Percentiles rank a stretch among this genome's conserved stretches.
Conservation (phyloP, 2,113 vertebrate species). For the Phocoena sinus region DNA sequence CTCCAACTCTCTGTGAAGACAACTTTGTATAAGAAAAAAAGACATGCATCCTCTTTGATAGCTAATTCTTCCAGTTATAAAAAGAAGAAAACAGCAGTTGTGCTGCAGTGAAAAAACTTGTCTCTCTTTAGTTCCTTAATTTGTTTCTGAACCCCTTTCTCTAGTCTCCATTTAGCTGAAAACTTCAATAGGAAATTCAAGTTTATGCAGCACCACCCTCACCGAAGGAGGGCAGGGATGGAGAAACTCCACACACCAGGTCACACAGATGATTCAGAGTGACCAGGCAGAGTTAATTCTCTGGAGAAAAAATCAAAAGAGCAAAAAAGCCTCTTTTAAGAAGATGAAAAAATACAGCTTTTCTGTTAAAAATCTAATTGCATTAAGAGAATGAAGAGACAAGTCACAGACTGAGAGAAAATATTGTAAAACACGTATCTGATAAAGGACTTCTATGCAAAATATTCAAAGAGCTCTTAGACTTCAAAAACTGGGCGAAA, state of each 20-base stretch:
- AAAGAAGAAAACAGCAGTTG: neutral
- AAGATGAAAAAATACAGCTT: neutral
- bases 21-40: neutral
- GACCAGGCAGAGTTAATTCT: neutral
- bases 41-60: neutral
- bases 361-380: slow-evolving; percentile 2
- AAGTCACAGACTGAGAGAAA: neutral
- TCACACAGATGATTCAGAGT: neutral
- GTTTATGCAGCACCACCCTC: neutral
- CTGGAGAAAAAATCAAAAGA: neutral
- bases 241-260: neutral
- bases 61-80: neutral
- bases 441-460: neutral
- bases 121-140: neutral
- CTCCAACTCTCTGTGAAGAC: neutral
- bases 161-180: neutral
- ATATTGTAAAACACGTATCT: neutral
- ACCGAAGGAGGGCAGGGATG: neutral
- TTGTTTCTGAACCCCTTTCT: neutral
- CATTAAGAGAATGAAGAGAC: neutral
- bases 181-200: neutral
- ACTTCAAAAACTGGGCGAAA: neutral
- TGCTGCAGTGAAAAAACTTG: neutral
- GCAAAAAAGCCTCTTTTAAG: neutral
- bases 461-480: neutral